Percentiles rank a stretch among this genome's conserved stretches.
Evolutionary conservation across 2,888 invertebrate species (phyloP).

Genomic region (Xestia sexstrigata): DNA sequence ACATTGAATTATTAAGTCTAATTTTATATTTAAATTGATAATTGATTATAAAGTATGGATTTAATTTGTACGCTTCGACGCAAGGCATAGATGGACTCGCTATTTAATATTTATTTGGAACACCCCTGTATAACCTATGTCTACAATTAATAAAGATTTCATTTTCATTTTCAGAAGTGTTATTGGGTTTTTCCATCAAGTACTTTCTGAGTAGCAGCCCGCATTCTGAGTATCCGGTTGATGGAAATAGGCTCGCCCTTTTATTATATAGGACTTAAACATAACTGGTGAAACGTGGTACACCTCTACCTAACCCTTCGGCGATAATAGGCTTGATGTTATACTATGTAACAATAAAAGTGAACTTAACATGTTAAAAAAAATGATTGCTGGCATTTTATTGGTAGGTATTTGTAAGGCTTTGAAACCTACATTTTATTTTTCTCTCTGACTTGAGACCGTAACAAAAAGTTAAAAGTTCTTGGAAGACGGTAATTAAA

Average conservation of each 20-base stretch:
- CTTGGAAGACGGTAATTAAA: constrained; percentile 25
- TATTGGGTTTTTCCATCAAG: not conserved
- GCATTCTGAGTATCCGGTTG: not conserved
- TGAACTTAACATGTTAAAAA: not conserved
- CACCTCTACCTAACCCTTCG: not conserved
- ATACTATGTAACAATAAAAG: not conserved
- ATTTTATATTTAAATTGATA: no score
- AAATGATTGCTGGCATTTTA: not conserved
- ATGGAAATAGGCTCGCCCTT: not conserved
- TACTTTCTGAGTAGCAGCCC: not conserved
- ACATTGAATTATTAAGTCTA: no score
- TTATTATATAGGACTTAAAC: not conserved
- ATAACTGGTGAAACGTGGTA: not conserved
- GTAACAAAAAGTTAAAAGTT: constrained; percentile 16
- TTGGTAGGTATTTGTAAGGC: not conserved
- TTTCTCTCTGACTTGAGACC: not conserved
- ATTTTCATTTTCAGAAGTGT: no score
- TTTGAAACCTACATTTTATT: not conserved
- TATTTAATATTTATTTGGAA: no score
- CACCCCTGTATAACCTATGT: no score
- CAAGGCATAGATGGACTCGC: no score
- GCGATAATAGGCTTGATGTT: not conserved
- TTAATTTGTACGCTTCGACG: no score
- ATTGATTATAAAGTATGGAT: no score
- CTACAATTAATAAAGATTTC: no score